Percentiles rank a stretch among this genome's conserved stretches.
phyloP scores from a whole-genome alignment of 53 echinoderm and acorn worm genomes.

The Astropecten irregularis region DNA sequence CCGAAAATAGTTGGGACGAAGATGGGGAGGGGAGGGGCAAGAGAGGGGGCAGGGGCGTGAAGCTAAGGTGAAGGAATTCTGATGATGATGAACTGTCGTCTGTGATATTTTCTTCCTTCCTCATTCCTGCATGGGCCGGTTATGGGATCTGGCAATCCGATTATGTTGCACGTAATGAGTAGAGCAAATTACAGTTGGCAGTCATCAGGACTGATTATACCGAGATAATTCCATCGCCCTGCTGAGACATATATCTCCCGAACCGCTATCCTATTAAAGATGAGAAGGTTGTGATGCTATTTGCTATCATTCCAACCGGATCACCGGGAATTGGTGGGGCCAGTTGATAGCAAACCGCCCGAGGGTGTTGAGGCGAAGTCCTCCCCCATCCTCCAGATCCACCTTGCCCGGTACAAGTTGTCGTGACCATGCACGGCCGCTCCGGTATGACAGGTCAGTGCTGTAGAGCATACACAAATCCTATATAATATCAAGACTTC shows the following conservation, averaged over 20 bases:
- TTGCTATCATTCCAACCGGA: slow-evolving; percentile 27
- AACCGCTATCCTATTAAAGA: slow-evolving; percentile 44
- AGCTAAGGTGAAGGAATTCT: too few species aligned
- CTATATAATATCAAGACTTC: too few species aligned
- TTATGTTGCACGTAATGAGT: slow-evolving; percentile 33
- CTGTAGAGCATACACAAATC: too few species aligned
- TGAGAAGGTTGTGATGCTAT: slow-evolving; percentile 32
- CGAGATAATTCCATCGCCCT: slow-evolving; percentile 53
- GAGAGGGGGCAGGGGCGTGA: too few species aligned
- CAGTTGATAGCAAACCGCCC: not conserved
- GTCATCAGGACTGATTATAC: slow-evolving; percentile 45
- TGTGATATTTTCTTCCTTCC: not conserved
- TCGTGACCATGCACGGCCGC: not conserved
- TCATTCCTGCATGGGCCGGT: not conserved
- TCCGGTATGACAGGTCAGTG: too few species aligned
- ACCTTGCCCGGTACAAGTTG: too few species aligned
- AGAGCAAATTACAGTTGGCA: slow-evolving; percentile 52
- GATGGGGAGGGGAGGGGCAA: too few species aligned
- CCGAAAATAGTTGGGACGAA: too few species aligned
- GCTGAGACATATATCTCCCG: not conserved
- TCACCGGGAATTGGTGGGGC: slow-evolving; percentile 10
- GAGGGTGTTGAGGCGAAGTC: not conserved
- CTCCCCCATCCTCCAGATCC: too few species aligned
- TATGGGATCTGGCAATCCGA: not conserved
- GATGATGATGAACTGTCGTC: too few species aligned